phyloP scores from a whole-genome alignment of 2,888 invertebrate genomes.

The Acheta domesticus region DNA sequence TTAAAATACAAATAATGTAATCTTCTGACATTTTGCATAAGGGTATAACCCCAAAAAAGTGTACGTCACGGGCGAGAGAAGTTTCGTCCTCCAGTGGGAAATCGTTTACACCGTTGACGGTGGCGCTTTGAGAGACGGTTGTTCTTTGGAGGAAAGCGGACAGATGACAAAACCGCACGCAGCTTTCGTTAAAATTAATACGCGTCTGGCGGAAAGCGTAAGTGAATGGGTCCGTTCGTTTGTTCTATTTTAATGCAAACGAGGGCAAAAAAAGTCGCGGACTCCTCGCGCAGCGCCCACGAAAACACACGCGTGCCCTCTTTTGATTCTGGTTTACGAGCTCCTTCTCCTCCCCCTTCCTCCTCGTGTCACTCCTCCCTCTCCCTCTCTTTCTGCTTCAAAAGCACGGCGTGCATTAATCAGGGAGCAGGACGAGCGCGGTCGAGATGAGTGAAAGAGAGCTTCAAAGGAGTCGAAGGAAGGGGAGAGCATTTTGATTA shows the following conservation, averaged over 20 bases:
- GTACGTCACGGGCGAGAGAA: no score
- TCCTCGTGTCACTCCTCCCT: neutral
- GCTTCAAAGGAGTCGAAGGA: conserved; percentile 18
- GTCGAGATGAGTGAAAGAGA: neutral
- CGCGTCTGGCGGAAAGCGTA: neutral
- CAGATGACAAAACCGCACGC: neutral
- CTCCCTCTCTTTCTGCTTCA: neutral
- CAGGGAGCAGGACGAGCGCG: neutral
- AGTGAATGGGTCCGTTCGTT: neutral
- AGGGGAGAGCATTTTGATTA: conserved; percentile 22
- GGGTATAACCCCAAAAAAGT: no score
- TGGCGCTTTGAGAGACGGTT: no score
- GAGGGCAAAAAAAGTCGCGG: neutral
- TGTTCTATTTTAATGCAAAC: no score
- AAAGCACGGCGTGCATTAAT: conserved; percentile 22
- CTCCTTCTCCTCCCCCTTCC: neutral
- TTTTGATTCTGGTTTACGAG: neutral
- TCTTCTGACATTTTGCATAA: no score
- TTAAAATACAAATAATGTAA: no score
- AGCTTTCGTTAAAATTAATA: neutral
- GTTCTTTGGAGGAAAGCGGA: no score
- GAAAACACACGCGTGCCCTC: neutral
- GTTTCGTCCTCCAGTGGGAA: no score
- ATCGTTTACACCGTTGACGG: no score
- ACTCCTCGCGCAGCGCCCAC: neutral